These are phyloP conservation scores for Eupithecia vulgata DNA, from an alignment of 2,888 invertebrate species.

Conservation along the genomic window DNA sequence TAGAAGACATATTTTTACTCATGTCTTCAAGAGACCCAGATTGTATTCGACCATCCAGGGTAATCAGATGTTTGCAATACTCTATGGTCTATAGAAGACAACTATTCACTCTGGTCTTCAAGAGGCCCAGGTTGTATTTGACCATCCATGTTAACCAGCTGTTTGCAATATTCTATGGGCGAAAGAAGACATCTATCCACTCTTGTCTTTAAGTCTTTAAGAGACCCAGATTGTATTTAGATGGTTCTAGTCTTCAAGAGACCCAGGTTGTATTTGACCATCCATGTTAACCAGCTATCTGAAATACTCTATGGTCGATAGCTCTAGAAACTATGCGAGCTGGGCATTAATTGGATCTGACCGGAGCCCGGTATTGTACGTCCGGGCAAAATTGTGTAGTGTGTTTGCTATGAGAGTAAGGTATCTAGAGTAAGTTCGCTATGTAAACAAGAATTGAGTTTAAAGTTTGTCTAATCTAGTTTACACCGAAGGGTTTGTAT, in stretches of 20 bases:
- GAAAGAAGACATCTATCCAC: constrained; percentile 18
- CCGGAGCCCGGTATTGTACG: constrained; percentile 20
- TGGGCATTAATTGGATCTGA: constrained; percentile 36
- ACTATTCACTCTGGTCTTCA: no score
- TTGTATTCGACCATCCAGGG: no score
- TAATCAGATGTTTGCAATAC: no score
- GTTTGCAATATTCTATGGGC: constrained; percentile 14
- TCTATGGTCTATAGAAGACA: no score
- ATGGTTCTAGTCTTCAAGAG: no score
- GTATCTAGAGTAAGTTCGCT: constrained; percentile 7
- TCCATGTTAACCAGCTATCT: constrained; percentile 13
- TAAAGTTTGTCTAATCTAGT: not conserved
- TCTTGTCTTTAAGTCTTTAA: no score
- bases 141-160: constrained; percentile 12
- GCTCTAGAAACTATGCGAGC: constrained; percentile 31
- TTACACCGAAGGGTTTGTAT: not conserved
- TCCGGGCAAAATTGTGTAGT: constrained; percentile 22
- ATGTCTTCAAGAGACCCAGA: no score
- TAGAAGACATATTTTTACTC: no score
- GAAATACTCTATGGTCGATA: constrained; percentile 25
- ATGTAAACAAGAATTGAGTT: constrained; percentile 1
- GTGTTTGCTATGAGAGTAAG: constrained; percentile 5
- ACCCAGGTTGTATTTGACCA: no score
- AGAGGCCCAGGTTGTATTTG: no score
- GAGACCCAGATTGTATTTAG: no score